Conservation (phyloP, 2,113 vertebrate genomes). For the Lycaon pictus region DNA sequence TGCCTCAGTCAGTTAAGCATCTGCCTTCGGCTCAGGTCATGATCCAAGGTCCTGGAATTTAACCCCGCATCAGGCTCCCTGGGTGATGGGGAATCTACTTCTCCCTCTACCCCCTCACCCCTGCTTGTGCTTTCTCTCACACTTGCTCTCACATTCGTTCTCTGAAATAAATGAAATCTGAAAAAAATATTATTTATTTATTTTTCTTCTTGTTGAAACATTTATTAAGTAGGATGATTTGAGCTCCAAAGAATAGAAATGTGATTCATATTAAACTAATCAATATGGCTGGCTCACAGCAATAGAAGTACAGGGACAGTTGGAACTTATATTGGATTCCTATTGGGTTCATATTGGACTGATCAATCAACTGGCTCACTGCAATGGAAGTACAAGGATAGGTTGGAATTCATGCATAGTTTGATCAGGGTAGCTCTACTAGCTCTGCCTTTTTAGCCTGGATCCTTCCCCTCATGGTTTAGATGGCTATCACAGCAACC, state of each 20-base stretch:
- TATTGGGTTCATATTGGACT: background rate
- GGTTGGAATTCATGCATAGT: background rate
- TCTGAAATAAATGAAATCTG: too few species aligned
- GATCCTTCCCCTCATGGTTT: background rate
- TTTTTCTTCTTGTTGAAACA: background rate
- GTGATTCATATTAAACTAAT: background rate
- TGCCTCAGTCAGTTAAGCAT: too few species aligned
- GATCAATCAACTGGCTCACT: background rate
- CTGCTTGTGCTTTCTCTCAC: too few species aligned
- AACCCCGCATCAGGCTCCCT: too few species aligned
- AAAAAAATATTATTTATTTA: background rate
- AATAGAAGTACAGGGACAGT: background rate
- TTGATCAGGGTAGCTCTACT: background rate
- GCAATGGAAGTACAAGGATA: background rate
- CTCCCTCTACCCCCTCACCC: too few species aligned
- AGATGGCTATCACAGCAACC: background rate
- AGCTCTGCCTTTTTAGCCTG: background rate
- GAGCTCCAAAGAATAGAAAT: background rate
- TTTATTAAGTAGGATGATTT: background rate
- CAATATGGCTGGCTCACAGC: background rate
- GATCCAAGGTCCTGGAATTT: too few species aligned
- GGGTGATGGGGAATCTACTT: too few species aligned
- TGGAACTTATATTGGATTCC: background rate
- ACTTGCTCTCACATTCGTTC: too few species aligned
- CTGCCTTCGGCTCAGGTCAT: too few species aligned